Evolutionary conservation across 2,888 invertebrate species (phyloP), one percentile per base, ranked within the genome.

Genomic region (Gandaritis pyraliata): DNA sequence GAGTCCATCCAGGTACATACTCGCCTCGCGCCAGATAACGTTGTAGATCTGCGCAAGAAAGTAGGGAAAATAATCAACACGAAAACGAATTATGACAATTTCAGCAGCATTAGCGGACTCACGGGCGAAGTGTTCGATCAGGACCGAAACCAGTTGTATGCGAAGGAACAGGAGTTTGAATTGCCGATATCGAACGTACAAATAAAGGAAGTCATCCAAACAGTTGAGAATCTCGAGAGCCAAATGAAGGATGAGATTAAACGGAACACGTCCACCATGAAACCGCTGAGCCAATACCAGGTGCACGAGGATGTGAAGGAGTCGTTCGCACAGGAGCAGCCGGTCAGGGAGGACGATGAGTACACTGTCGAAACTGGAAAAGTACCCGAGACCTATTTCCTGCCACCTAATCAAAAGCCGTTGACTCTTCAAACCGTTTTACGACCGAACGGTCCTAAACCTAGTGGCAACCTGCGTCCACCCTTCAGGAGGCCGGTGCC

Each of bases 1-100:
- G 93, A 93, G 72, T 96, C 96, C 53, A 93, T 95, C 75, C 93
- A 94, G 83, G 95, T 95, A 82, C 94, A 94, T 77, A 94, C 93
- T 66, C 92, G 94, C 77, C 88, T 95, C 78, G 93, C 93, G 78
- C 94, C 95, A 66, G 94, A 94, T 83, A 93, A 93, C 85, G 92
- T 93, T 77, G 75, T 89, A 82, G 86, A 88, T 79, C 83, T 84
- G 41, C 85, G 85, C 73, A 85, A 77, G 76, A 90, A 89, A 73
- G 64, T 86, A 50, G 83, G 88, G 71, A 90, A 90, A 85, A 87
- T 88, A 78, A 89, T 87, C 84, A 88, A 91, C 80, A 86, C 85
- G 86, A 88, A 90, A 84, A 77, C 79, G 72, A 84, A 85, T 88
- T 89, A 90, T 90, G 83, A 90, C 87, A 82, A 88, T 90, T 91